Base-by-base conservation (phyloP, 2,888 invertebrate genomes). In the Portevinia maculata region DNA sequence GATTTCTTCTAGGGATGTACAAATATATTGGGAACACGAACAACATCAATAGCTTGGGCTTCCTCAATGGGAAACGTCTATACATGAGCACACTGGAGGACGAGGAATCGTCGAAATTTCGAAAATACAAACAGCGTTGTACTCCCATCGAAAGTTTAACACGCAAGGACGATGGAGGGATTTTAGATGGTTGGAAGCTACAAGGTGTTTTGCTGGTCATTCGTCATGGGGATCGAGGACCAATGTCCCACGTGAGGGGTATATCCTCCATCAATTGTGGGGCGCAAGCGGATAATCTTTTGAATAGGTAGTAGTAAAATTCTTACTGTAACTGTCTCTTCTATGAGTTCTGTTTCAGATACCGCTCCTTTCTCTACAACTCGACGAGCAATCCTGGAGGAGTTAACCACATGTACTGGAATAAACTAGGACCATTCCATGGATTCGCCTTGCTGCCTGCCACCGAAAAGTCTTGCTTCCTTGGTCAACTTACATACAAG, bases 141-240 rank as follows among this genome's bases (percentile, higher is more conserved):
- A 95, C 95, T 88, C 93, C 95, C 24, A 93, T 96, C 0, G 93
- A 94, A 21, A 94, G 93, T 76, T 94, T 96, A 71, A 90, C 91
- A 8, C 91, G 93, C 65, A 94, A 94, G 55, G 94, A 95, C 85
- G 97, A 97, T 94, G 96, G 91, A 59, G 90, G 90, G 44, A 87
- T 90, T 75, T 85, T 90, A 67, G 90, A 90, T 85, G 90, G 90
- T 62, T 90, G 90, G 90, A 89, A 90, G 62, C 83, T 91, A 34
- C 90, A 90, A 79, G 90, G 90, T 11, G 93, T 96, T 1, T 89
- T 97, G 41, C 92, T 96, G 57, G 91, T 97, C 53, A 94, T 96
- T 3, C 92, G 98, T 13, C 98, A 98, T 88, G 98, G 98, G 0
- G 98, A 98, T 89, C 92, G 98, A 55, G 97, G 97, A 0, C 96